These are phyloP conservation scores for Rutilus rutilus DNA, from an alignment of 2,113 vertebrate genomes.

Conservation along the genomic window DNA sequence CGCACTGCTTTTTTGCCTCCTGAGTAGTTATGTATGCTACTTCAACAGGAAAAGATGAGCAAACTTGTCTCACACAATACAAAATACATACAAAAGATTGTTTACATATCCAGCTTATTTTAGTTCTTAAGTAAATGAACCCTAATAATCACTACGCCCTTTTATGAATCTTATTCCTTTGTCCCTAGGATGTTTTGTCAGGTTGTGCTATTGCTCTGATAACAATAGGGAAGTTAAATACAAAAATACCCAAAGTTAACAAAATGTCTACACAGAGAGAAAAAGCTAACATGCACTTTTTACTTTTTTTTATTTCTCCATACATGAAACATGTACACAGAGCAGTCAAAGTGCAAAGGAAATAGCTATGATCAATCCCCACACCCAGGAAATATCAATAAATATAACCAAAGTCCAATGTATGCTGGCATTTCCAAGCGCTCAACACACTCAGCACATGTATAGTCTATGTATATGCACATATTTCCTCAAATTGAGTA, in stretches of 20 bases:
- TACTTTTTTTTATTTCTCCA: background rate
- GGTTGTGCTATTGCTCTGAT: background rate
- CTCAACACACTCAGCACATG: background rate
- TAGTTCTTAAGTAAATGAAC: no score
- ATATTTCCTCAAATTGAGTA: background rate
- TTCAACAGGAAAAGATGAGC: no score
- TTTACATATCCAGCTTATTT: no score
- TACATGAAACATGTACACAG: background rate
- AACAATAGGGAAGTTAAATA: background rate
- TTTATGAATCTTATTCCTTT: background rate
- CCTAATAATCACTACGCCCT: background rate
- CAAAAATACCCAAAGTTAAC: background rate
- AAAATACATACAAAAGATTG: no score
- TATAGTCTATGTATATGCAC: background rate
- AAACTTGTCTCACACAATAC: no score
- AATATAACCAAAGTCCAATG: slow-evolving; percentile 32
- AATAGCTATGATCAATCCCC: slow-evolving; percentile 7
- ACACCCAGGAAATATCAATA: slow-evolving; percentile 13
- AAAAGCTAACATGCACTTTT: background rate
- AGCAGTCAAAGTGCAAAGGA: slow-evolving; percentile 25
- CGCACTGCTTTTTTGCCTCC: no score
- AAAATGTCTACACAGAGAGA: background rate
- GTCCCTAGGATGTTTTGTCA: slow-evolving; percentile 3
- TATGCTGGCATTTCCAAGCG: background rate
- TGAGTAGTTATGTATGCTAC: no score